Evolutionary conservation across 2,888 invertebrate genomes (phyloP).

Genomic region (Seira musarum): DNA sequence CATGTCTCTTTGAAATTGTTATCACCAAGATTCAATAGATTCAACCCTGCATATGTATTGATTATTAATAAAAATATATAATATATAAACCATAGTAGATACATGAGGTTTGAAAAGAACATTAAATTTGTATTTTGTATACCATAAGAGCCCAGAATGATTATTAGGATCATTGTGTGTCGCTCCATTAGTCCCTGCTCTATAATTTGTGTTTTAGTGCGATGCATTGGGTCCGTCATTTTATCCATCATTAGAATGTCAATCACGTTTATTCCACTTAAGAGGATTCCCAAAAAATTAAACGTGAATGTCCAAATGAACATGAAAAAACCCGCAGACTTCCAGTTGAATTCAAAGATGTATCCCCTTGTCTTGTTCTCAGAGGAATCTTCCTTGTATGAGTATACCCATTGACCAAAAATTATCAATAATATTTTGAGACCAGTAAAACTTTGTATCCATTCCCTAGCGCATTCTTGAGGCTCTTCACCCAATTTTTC

Average conservation of each 20-base stretch:
- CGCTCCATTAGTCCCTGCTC: conserved; percentile 34
- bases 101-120: no score
- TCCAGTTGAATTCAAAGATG: conserved; percentile 33
- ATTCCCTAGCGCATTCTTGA: conserved; percentile 6
- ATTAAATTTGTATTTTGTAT: no score
- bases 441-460: conserved; percentile 23
- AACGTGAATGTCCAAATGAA: not conserved
- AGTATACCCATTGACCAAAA: conserved; percentile 24
- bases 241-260: conserved; percentile 39
- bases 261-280: conserved; percentile 8
- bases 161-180: conserved; percentile 32
- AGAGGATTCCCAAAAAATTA: conserved; percentile 16
- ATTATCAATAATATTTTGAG: conserved; percentile 21
- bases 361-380: conserved; percentile 5
- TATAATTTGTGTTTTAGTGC: conserved; percentile 6
- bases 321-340: conserved; percentile 21
- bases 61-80: no score
- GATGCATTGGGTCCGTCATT: not conserved
- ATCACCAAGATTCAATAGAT: not conserved
- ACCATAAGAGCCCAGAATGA: conserved; percentile 35
- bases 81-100: no score
- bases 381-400: conserved; percentile 3
- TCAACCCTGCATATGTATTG: no score
- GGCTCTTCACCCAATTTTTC: no score
- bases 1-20: conserved; percentile 23